phyloP scores from a whole-genome alignment of 92 coral and sea anemone genomes.

The Bergia puertoricense region DNA sequence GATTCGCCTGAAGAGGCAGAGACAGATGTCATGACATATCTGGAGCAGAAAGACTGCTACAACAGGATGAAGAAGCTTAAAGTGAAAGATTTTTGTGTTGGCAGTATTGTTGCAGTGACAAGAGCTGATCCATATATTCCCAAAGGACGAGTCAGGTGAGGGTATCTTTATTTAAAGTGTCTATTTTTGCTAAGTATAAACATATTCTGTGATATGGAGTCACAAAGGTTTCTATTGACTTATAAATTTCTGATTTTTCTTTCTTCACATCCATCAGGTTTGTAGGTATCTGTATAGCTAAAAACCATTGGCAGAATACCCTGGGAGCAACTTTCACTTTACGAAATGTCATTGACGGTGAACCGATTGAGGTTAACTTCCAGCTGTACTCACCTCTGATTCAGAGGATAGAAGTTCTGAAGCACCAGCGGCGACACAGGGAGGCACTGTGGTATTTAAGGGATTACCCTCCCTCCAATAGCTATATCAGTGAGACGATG shows the following conservation, averaged over 20 bases:
- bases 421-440: slow-evolving; percentile 81
- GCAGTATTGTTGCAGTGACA: slow-evolving; percentile 94
- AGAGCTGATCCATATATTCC: slow-evolving; percentile 87
- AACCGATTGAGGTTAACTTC: slow-evolving; percentile 92
- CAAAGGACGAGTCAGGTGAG: slow-evolving; percentile 90
- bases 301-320: slow-evolving; percentile 95
- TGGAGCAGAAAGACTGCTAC: slow-evolving; percentile 94
- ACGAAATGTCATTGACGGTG: slow-evolving; percentile 94
- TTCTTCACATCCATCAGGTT: slow-evolving; percentile 52
- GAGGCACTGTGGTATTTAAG: slow-evolving; percentile 86
- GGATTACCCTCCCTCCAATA: slow-evolving; percentile 92
- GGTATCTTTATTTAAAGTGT: neutral
- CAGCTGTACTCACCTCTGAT: slow-evolving; percentile 94
- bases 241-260: too few species aligned
- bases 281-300: slow-evolving; percentile 94
- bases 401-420: slow-evolving; percentile 88
- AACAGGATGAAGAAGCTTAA: slow-evolving; percentile 72
- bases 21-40: slow-evolving; percentile 85
- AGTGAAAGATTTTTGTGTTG: slow-evolving; percentile 90
- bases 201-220: neutral
- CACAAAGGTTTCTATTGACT: neutral
- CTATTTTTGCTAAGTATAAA: too few species aligned
- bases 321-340: slow-evolving; percentile 96
- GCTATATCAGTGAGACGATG: slow-evolving; percentile 90
- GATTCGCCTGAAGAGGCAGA: slow-evolving; percentile 85